Evolutionary conservation across 2,113 vertebrate genomes (phyloP).

Genomic region (Python bivittatus): DNA sequence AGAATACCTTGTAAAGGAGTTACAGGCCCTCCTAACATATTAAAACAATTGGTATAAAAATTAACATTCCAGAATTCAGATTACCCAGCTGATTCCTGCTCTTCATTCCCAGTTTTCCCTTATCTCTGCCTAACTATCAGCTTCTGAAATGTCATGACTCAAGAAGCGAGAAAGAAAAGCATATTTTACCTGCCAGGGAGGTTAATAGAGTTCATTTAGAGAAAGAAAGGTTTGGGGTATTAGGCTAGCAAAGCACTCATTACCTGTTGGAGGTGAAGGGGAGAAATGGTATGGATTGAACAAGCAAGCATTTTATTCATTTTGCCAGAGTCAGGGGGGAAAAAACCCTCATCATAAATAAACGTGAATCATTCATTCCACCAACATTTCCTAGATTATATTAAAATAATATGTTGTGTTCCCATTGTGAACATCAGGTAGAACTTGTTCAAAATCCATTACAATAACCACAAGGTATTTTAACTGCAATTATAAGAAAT

Average conservation of each 20-base stretch:
- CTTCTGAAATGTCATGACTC: conserved; percentile 17
- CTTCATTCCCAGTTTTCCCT: background rate
- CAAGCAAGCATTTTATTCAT: background rate
- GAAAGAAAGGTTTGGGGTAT: rapidly evolving
- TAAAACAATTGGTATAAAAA: background rate
- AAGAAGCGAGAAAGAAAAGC: background rate
- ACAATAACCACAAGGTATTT: conserved; percentile 64
- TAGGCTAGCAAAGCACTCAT: background rate
- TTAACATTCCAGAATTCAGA: background rate
- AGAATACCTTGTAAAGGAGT: background rate
- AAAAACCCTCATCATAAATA: background rate
- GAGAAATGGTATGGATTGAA: background rate
- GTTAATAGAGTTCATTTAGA: rapidly evolving
- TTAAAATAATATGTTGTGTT: conserved; percentile 18
- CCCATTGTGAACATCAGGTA: conserved; percentile 20
- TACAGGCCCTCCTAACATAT: background rate
- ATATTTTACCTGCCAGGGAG: background rate
- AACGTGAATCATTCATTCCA: conserved; percentile 11
- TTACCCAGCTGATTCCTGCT: background rate
- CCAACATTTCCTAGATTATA: background rate
- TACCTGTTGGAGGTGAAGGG: background rate
- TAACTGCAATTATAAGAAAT: conserved; percentile 63
- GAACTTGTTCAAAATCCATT: conserved; percentile 63
- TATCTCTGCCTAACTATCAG: background rate
- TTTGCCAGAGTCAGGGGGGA: conserved; percentile 10